These are phyloP conservation scores for Drosophila hamatofila DNA, from an alignment of 2,888 invertebrate species.

Conservation along the genomic window DNA sequence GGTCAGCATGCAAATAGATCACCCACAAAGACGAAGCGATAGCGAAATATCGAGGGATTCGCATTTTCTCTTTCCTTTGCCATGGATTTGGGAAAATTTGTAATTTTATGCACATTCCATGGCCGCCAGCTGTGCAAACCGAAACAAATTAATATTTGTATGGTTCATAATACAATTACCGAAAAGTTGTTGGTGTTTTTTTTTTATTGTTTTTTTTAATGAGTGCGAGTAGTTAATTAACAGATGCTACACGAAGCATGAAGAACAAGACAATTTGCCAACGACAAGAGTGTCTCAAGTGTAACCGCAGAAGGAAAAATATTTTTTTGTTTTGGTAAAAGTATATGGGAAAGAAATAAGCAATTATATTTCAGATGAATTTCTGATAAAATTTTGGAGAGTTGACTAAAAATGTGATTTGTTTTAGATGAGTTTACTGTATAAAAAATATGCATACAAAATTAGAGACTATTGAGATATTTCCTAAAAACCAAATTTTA, in stretches of 20 bases:
- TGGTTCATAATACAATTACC: slow-evolving; percentile 34
- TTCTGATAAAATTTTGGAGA: not conserved
- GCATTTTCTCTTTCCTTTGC: slow-evolving; percentile 25
- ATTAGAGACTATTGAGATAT: no score
- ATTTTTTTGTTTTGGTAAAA: not conserved
- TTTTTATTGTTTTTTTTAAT: slow-evolving; percentile 12
- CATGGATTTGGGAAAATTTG: slow-evolving; percentile 20
- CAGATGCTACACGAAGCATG: slow-evolving; percentile 36
- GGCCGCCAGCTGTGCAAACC: slow-evolving; percentile 36
- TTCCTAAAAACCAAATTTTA: no score
- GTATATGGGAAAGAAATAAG: not conserved
- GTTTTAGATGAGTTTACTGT: not conserved
- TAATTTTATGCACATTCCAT: slow-evolving; percentile 54
- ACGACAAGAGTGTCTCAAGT: slow-evolving; percentile 44
- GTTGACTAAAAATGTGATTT: not conserved
- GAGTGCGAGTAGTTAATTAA: slow-evolving; percentile 45
- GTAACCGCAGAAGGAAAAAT: slow-evolving; percentile 40
- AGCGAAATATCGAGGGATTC: slow-evolving; percentile 20
- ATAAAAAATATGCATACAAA: no score
- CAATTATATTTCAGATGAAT: no score
- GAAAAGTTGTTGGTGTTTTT: slow-evolving; percentile 18
- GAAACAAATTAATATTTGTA: slow-evolving; percentile 50
- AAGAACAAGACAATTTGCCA: slow-evolving; percentile 39
- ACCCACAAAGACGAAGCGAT: slow-evolving; percentile 42
- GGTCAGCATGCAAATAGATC: slow-evolving; percentile 63